phyloP scores from a whole-genome alignment of 2,113 vertebrate genomes.

The Hyperopisus bebe region DNA sequence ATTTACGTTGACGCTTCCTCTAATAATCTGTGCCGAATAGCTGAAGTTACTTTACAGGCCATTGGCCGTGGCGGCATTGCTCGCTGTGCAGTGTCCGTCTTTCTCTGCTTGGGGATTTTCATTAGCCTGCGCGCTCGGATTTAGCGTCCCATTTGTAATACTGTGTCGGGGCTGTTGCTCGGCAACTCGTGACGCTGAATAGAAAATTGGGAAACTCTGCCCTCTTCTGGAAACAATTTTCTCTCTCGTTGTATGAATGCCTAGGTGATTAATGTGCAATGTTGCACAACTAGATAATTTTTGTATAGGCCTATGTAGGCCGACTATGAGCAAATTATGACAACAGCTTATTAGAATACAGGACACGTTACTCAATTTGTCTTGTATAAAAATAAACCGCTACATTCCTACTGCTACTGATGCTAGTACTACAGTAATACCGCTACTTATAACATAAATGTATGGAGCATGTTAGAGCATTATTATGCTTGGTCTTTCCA shows the following conservation, averaged over 20 bases:
- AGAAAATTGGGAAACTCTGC: constrained; percentile 36
- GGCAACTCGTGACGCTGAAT: constrained; percentile 61
- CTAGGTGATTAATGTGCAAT: background rate
- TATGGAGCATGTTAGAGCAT: too few relatives aligned
- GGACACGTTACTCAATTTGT: too few relatives aligned
- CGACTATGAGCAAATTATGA: background rate
- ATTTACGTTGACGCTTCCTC: constrained; percentile 25
- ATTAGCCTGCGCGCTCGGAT: constrained; percentile 24
- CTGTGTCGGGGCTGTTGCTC: constrained; percentile 55
- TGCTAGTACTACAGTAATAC: too few relatives aligned
- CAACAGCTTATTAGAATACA: too few relatives aligned
- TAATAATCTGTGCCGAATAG: constrained; percentile 16
- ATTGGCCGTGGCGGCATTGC: constrained; percentile 23
- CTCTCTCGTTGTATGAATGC: background rate
- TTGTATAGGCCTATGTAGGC: background rate
- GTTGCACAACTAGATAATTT: background rate
- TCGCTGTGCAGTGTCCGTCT: constrained; percentile 34
- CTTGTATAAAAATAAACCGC: too few relatives aligned
- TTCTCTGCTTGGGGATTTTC: constrained; percentile 49
- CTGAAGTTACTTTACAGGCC: constrained; percentile 24
- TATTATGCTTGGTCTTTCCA: too few relatives aligned
- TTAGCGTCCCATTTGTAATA: constrained; percentile 27
- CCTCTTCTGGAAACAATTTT: constrained; percentile 44
- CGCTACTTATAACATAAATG: too few relatives aligned
- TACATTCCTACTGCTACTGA: too few relatives aligned